Conservation (phyloP, 2,797 vertebrate genomes). For the Nyctibius grandis region DNA sequence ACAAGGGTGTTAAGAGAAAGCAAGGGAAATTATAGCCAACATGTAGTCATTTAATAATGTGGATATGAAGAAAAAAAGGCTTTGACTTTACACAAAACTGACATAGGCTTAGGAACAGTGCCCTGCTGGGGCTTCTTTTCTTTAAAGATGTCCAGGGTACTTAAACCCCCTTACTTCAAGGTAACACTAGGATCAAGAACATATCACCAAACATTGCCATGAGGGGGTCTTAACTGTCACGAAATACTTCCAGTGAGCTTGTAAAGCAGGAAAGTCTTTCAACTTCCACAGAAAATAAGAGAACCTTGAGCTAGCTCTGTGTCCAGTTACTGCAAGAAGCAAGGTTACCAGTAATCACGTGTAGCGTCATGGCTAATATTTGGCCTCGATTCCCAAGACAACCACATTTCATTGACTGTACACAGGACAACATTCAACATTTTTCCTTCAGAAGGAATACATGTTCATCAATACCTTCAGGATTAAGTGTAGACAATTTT, state of each 20-base stretch:
- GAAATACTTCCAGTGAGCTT: background rate
- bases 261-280: background rate
- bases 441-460: background rate
- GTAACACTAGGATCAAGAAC: background rate
- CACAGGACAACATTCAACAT: background rate
- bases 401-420: background rate
- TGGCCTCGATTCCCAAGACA: background rate
- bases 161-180: background rate
- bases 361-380: background rate
- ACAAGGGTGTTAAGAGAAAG: background rate
- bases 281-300: background rate
- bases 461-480: background rate
- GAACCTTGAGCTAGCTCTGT: background rate
- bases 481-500: background rate
- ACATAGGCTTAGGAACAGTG: background rate
- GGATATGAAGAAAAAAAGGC: background rate
- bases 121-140: background rate
- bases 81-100: background rate
- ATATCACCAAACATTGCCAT: background rate
- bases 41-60: background rate
- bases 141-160: background rate
- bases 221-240: background rate
- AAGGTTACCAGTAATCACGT: rapidly evolving
- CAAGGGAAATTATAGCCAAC: background rate
- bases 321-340: background rate